Conservation (phyloP, 2,113 vertebrate genomes). For the Microcebus ravelobensis region DNA sequence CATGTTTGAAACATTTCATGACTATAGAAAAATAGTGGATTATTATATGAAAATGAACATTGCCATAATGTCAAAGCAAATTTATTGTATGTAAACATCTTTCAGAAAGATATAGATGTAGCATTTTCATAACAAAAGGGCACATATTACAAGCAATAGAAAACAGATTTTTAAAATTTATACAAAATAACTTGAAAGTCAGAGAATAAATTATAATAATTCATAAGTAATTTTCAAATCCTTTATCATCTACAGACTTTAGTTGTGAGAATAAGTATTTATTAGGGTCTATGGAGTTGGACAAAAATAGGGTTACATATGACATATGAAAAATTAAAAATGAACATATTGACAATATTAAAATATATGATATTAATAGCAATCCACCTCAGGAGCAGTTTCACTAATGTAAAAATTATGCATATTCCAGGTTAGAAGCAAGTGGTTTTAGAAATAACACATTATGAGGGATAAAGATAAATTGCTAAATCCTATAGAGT, state of each 20-base stretch:
- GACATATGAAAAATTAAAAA: background rate
- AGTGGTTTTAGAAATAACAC: slow-evolving; percentile 19
- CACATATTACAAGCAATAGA: background rate
- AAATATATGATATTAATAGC: background rate
- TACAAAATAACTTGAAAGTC: background rate
- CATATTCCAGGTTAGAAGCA: background rate
- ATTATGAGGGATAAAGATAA: background rate
- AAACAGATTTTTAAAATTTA: background rate
- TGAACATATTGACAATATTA: background rate
- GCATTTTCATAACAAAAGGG: background rate
- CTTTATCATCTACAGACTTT: background rate
- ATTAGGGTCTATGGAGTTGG: background rate
- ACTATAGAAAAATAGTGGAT: background rate
- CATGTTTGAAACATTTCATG: background rate
- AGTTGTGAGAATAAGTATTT: slow-evolving; percentile 1
- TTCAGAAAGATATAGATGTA: background rate
- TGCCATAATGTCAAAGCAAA: background rate
- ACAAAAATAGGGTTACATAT: background rate
- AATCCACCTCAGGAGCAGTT: background rate
- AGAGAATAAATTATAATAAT: background rate
- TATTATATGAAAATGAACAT: slow-evolving; percentile 5
- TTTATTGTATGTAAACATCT: background rate
- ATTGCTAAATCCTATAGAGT: background rate
- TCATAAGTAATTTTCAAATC: background rate
- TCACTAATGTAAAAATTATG: background rate